A percentile compares a stretch with the other conserved stretches of the same genome.
Conservation (phyloP, 1,140 invertebrate species). For the Brachionus koreanus region DNA sequence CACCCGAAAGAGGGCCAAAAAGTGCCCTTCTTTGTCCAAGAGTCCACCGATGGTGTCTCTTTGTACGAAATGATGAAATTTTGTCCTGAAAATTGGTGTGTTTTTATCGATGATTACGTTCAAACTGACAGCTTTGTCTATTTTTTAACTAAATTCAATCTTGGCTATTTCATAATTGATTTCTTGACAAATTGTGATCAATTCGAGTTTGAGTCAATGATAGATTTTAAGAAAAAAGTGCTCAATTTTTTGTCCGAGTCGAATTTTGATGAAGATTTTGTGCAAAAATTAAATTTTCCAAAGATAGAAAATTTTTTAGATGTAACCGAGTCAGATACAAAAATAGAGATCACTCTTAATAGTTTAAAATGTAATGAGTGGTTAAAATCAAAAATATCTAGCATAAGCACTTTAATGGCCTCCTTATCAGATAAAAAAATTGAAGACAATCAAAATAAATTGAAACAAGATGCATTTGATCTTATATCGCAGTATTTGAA, state of each 20-base stretch:
- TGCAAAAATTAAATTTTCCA: background rate
- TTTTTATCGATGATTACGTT: background rate
- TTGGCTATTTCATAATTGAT: slow-evolving; percentile 16
- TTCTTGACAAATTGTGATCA: background rate
- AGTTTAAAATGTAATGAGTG: background rate
- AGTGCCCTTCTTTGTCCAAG: background rate
- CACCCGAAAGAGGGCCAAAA: background rate
- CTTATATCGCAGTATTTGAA: slow-evolving; percentile 10
- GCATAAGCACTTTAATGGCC: background rate
- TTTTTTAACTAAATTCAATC: background rate
- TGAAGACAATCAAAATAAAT: background rate
- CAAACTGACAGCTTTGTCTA: background rate
- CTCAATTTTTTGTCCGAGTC: background rate
- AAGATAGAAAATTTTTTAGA: background rate
- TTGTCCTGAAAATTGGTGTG: background rate
- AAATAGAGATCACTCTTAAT: background rate
- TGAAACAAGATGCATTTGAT: slow-evolving; percentile 24
- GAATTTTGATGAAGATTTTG: background rate
- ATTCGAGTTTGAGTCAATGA: background rate
- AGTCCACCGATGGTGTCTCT: background rate
- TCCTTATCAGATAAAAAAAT: background rate
- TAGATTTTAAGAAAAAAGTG: background rate
- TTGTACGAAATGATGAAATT: slow-evolving; percentile 20
- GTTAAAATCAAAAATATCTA: slow-evolving; percentile 4
- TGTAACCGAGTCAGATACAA: background rate